Conservation (phyloP, 2,888 invertebrate species). For the Tigriopus californicus region DNA sequence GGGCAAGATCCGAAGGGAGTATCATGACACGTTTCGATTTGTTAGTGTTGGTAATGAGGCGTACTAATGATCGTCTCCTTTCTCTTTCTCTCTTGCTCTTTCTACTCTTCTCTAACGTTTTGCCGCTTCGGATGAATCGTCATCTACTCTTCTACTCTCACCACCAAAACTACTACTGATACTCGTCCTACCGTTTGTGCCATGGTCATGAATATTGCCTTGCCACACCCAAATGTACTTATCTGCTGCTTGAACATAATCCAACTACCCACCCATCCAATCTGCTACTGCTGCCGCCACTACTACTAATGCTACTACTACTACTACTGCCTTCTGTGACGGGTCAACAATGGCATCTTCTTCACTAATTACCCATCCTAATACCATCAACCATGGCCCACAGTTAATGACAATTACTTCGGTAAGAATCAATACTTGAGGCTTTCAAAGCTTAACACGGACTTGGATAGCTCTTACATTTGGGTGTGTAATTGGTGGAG, state of each 20-base stretch:
- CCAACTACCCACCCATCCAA: not conserved
- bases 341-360: not conserved
- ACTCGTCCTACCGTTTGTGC: not conserved
- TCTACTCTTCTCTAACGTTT: not conserved
- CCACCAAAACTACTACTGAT: not conserved
- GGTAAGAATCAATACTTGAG: constrained; percentile 52
- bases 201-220: not conserved
- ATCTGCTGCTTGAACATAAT: too few species aligned
- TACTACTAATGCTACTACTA: too few species aligned
- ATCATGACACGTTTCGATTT: too few species aligned
- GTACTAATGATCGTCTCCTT: not conserved
- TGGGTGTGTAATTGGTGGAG: too few species aligned
- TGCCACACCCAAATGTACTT: too few species aligned
- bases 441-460: too few species aligned
- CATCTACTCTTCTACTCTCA: not conserved
- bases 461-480: too few species aligned
- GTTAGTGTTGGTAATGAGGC: too few species aligned
- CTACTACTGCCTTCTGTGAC: not conserved
- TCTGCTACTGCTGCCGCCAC: not conserved
- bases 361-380: constrained; percentile 11
- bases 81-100: constrained; percentile 8
- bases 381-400: constrained; percentile 23
- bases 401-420: constrained; percentile 99
- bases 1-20: too few species aligned
- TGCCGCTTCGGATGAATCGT: not conserved